Base-by-base conservation (phyloP, 2,797 vertebrate species). In the Pipistrellus pipistrellus region DNA sequence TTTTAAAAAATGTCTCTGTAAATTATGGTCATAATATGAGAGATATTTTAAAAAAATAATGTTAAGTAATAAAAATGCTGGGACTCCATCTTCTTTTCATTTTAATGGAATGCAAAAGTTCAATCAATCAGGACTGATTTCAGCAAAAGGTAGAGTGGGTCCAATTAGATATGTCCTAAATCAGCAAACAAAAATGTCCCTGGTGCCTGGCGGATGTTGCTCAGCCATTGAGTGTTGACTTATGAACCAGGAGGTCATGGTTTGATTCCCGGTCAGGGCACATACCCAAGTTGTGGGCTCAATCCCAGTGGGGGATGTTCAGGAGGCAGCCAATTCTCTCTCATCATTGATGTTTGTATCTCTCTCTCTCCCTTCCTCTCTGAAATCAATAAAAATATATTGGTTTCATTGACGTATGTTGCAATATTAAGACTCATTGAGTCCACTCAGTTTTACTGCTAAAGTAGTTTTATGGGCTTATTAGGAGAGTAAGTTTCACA, bases 21-120 rank as follows among this genome's bases (percentile, higher is more conserved):
- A 85, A 73, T 53, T 53, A 76, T 11, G 25, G 51, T 41, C 41
- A 80, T 51, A 21, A 91, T 46, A 35, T 77, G 77, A 88, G 25
- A 62, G 23, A 93, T 53, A 30, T 85, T 94, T 83, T 3, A 3
- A 20, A 14, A 85, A n/a, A 17, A 88, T 82, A 51, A 81, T 86
- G 38, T 86, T 89, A 59, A 82, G 51, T 90, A 57, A 68, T 41
- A 86, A 83, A 92, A 94, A 76, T 89, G 35, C 38, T 75, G 13
- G 14, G 13, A 71, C 53, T 32, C 75, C 12, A 51, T 48, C 27
- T 92, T 87, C 72, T 20, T 90, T 93, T 71, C 38, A 82, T 80
- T 91, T 85, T 76, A 72, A 38, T 72, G 30, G 51, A 64, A 59
- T 76, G 51, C 18, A 75, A 90, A 30, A 6, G 23, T 48, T 89